Percentiles rank a stretch among this genome's conserved stretches.
phyloP scores from a whole-genome alignment of 2,888 invertebrate genomes.

The Eupeodes luniger region DNA sequence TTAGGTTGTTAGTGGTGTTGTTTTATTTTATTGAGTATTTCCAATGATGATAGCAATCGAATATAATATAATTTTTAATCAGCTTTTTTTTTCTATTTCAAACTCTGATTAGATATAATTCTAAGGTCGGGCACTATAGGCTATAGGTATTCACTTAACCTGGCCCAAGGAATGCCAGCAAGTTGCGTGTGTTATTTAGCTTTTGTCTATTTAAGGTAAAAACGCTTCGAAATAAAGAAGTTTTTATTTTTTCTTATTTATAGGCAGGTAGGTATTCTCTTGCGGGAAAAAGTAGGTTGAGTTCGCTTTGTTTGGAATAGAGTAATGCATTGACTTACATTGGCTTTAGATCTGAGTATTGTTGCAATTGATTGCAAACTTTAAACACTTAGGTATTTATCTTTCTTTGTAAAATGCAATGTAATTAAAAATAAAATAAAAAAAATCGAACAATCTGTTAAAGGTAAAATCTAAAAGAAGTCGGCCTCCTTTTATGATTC shows the following conservation, averaged over 20 bases:
- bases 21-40: neutral
- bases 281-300: conserved; percentile 58
- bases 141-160: conserved; percentile 21
- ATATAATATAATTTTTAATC: conserved; percentile 1
- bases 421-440: conserved; percentile 28
- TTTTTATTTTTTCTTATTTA: neutral
- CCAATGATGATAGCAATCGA: conserved; percentile 11
- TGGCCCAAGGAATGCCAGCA: conserved; percentile 22
- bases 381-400: conserved; percentile 24
- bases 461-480: conserved; percentile 4
- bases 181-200: neutral
- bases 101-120: conserved; percentile 34
- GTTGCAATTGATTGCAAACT: conserved; percentile 21
- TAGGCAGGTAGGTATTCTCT: neutral
- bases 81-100: conserved; percentile 27
- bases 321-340: conserved; percentile 4
- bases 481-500: neutral
- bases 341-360: conserved; percentile 8
- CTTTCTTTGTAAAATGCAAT: conserved; percentile 4
- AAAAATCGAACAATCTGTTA: neutral
- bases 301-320: conserved; percentile 35
- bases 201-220: conserved; percentile 46
- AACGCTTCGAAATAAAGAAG: conserved; percentile 12
- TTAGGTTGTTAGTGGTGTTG: neutral
- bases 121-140: conserved; percentile 12